Evolutionary conservation across 1,140 invertebrate genomes (phyloP).

Genomic region (Bombus ignitus): DNA sequence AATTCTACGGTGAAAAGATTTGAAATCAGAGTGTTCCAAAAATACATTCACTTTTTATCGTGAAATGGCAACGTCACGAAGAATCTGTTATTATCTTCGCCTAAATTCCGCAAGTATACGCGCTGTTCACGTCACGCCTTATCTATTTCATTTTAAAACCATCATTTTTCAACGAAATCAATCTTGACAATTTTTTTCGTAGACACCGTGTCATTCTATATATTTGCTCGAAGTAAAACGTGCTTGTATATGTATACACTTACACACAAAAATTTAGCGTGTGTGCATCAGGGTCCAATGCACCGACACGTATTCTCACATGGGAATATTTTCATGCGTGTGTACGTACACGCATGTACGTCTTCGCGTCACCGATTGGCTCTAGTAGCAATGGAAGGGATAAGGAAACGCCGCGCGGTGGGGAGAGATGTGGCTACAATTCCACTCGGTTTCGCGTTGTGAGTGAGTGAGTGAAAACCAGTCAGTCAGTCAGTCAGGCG

Average conservation of each 20-base stretch:
- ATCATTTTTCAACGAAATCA: slow-evolving; percentile 5
- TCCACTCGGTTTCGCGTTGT: slow-evolving; percentile 71
- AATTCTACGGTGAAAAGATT: background rate
- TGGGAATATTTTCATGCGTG: background rate
- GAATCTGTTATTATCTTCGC: background rate
- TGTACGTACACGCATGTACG: slow-evolving; percentile 46
- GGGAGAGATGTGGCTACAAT: slow-evolving; percentile 64
- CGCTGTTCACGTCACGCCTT: background rate
- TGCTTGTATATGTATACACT: background rate
- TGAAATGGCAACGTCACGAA: background rate
- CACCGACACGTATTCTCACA: slow-evolving; percentile 7
- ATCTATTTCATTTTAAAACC: background rate
- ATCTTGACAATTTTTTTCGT: background rate
- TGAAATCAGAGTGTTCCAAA: background rate
- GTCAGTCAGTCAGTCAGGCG: slow-evolving; percentile 77
- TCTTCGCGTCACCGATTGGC: slow-evolving; percentile 45
- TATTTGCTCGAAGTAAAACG: background rate
- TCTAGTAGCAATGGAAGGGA: slow-evolving; percentile 35
- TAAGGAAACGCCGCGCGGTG: slow-evolving; percentile 55
- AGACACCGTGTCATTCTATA: background rate
- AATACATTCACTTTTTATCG: background rate
- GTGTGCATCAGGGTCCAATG: background rate
- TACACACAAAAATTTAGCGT: background rate
- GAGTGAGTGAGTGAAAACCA: slow-evolving; percentile 77
- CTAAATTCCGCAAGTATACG: background rate